Base-by-base conservation (phyloP, 2,797 vertebrate genomes). In the Bradypodion ventrale region DNA sequence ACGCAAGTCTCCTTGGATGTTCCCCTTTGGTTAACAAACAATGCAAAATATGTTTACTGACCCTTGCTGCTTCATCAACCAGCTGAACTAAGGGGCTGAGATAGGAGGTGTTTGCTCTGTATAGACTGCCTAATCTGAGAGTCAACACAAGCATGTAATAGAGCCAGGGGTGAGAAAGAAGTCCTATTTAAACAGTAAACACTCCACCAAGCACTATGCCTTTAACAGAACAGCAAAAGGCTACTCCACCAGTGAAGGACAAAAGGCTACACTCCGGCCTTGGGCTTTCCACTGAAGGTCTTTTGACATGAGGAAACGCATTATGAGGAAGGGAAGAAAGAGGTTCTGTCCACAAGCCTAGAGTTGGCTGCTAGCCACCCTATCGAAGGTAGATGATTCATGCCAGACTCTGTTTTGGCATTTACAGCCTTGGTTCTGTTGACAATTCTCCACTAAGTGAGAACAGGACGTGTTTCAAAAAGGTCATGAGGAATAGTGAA, bases 101-200 rank as follows among this genome's bases (percentile, higher is more conserved):
- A 70, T 49, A 80, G 52, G 87, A 87, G 19, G 29, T 5, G 80
- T 25, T 68, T 83, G 77, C 29, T 87, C 70, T 19, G 49, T 88
- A 84, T 89, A 65, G n/a, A 25, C 84, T 5, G 40, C 23, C 1
- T 68, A 85, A 62, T 7, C 29, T 88, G 86, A 85, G 88, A 84
- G 19, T 56, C 90, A 89, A 87, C 16, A 62, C 29, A 74, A 84
- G 86, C 16, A 75, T 82, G 63, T 44, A 74, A 0, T 15, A 46
- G 0, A 70, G 8, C 6, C 10, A 70, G 27, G 0, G 81, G 6
- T 32, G 16, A 21, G 1, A 60, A 78, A 1, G 2, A 29, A 42
- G 1, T 40, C 21, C 49, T 52, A 2, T 73, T 60, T 76, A 80
- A 75, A 83, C 75, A 75, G 59, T 62, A 83, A 87, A 80, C 12